These are phyloP conservation scores for Eupithecia subfuscata DNA, from an alignment of 2,888 invertebrate genomes.

Conservation along the genomic window DNA sequence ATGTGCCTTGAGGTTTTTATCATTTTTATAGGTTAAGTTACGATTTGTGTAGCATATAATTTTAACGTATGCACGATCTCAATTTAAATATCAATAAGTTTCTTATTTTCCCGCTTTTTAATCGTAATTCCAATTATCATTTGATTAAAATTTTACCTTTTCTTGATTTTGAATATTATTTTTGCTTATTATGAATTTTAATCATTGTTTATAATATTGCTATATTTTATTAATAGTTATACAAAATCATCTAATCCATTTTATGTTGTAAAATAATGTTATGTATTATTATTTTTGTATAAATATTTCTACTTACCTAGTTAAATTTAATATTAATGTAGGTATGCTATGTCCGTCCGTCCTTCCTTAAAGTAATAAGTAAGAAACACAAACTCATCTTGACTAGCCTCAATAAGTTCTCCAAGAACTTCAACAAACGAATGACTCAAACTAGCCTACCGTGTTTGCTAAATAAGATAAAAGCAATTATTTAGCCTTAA, in stretches of 20 bases:
- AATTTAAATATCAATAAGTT: slow-evolving; percentile 20
- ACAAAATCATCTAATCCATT: slow-evolving; percentile 3
- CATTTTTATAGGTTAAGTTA: not conserved
- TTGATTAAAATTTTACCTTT: not conserved
- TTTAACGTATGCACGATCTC: slow-evolving; percentile 31
- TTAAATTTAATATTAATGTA: not conserved
- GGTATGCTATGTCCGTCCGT: slow-evolving; percentile 9
- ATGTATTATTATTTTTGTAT: not conserved
- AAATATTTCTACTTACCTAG: not conserved
- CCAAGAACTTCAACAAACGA: not conserved
- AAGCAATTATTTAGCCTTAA: not conserved
- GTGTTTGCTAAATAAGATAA: not conserved
- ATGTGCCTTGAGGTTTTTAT: slow-evolving; percentile 49
- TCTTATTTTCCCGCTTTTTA: not conserved
- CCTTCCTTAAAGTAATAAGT: not conserved
- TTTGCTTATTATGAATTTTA: slow-evolving; percentile 6
- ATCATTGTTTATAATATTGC: slow-evolving; percentile 4
- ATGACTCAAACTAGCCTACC: not conserved
- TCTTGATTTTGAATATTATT: slow-evolving; percentile 2
- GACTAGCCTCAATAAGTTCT: not conserved
- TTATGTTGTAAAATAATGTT: not conserved
- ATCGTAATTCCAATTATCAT: not conserved
- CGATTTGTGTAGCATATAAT: slow-evolving; percentile 4
- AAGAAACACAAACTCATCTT: not conserved
- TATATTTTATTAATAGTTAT: slow-evolving; percentile 6